Evolutionary conservation across 2,113 vertebrate genomes (phyloP), one percentile per base, ranked within the genome.

Genomic region (Lontra canadensis): DNA sequence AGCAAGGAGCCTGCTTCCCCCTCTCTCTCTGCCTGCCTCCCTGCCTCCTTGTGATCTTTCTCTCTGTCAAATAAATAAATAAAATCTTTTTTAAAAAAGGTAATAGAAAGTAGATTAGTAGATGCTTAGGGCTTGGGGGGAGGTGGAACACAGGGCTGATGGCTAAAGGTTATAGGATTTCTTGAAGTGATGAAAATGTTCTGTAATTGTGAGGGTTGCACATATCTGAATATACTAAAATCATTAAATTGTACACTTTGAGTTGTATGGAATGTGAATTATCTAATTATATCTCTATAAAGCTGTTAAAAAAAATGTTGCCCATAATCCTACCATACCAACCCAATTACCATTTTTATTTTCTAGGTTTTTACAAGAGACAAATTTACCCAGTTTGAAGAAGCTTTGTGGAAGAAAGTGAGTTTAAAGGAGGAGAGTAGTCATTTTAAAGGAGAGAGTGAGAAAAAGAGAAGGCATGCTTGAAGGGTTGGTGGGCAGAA

Each of bases 381-480:
- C n/a, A 92, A 11, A 73, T 52, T 79, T 13, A 9, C 61, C 42
- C 26, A 36, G 36, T 92, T 92, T 96, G 61, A 61, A 94, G 80
- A 93, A 47, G 42, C 69, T 94, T 92, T 79, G 44, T 79, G 49
- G 47, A 94, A 96, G 21, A 36, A 92, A 39, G 71, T 94, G 23
- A 80, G 61, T 92, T 82, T 69, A 31, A 79, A 94, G 76, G 52
- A 94, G 69, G 52, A 74, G 17, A 73, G 14, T 82, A 74, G 18
- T 93, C 39, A 63, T 49, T 90, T 81, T 93, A 89, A 92, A 91
- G 29, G 80, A 47, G 57, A 84, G 84, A 85, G 39, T 67, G n/a
- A 67, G 78, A 15, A 88, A 90, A 26, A 63, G 31, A 84, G 63
- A 36, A 49, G 36, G 18, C 20, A 7, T 83, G 42, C 82, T 74